These are phyloP conservation scores for Pinctada fucata DNA, from an alignment of 2,888 invertebrate genomes.

Conservation along the genomic window DNA sequence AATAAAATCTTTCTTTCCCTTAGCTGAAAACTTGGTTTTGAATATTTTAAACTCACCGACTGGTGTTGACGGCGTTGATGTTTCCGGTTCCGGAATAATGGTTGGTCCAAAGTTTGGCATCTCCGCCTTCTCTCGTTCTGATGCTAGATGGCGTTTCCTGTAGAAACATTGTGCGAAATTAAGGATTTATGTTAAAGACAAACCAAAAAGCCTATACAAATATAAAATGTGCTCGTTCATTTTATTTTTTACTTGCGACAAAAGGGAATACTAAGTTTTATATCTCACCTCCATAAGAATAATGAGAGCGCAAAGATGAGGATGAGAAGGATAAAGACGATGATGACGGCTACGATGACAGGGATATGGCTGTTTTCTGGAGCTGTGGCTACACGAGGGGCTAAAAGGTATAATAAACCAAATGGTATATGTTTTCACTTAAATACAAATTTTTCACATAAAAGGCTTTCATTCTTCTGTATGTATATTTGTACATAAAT, in stretches of 20 bases:
- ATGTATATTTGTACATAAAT: neutral
- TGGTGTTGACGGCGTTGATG: conserved; percentile 68
- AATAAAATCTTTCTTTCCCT: no score
- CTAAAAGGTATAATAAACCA: conserved; percentile 50
- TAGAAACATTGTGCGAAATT: conserved; percentile 3
- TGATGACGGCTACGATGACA: conserved; percentile 69
- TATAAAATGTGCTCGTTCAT: no score
- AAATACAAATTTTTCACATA: no score
- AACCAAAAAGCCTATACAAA: no score
- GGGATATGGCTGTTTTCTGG: conserved; percentile 64
- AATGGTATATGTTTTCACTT: no score
- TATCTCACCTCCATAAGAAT: conserved; percentile 67
- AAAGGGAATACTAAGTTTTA: neutral
- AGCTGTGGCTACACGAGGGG: conserved; percentile 57
- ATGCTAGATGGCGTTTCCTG: conserved; percentile 64
- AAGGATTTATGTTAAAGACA: no score
- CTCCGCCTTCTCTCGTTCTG: conserved; percentile 69
- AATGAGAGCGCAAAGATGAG: conserved; percentile 66
- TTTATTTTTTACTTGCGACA: neutral
- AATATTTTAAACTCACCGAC: conserved; percentile 51
- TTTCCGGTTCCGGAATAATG: conserved; percentile 70
- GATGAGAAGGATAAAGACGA: conserved; percentile 68
- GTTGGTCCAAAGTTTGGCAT: conserved; percentile 72
- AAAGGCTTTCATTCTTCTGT: no score
- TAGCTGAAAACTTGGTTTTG: no score